phyloP scores from a whole-genome alignment of 2,888 invertebrate genomes.

The Drosophila pullipes region DNA sequence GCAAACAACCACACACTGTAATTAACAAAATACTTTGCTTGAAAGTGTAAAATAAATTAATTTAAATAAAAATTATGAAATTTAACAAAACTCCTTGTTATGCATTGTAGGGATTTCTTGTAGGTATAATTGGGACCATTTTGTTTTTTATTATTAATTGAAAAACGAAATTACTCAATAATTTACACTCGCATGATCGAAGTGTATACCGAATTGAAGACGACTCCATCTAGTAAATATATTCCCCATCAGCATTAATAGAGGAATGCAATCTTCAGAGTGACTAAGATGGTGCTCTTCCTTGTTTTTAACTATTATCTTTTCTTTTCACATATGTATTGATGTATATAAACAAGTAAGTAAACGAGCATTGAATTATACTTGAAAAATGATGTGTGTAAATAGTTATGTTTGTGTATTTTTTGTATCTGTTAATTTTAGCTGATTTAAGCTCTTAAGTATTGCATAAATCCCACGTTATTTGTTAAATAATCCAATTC shows the following conservation, averaged over 20 bases:
- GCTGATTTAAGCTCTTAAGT: neutral
- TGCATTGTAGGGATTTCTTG: neutral
- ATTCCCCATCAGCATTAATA: neutral
- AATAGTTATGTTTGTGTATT: neutral
- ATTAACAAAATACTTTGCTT: slow-evolving; percentile 74
- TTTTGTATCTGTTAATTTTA: neutral
- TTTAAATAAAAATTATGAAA: slow-evolving; percentile 76
- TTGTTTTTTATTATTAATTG: neutral
- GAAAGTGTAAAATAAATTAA: slow-evolving; percentile 76
- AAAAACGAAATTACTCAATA: neutral
- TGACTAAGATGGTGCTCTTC: neutral
- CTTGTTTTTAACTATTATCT: neutral
- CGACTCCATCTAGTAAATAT: neutral
- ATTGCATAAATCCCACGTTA: neutral
- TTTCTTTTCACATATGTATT: neutral
- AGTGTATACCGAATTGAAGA: neutral
- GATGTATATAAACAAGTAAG: neutral
- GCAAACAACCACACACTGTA: slow-evolving; percentile 64
- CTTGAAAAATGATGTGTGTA: neutral
- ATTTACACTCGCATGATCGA: neutral
- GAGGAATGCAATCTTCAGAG: neutral
- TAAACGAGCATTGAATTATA: neutral
- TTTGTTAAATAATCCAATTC: neutral
- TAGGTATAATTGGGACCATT: neutral
- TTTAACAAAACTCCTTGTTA: slow-evolving; percentile 36